Evolutionary conservation across 2,797 vertebrate species (phyloP).

Genomic region (Enteromius argenteus): DNA sequence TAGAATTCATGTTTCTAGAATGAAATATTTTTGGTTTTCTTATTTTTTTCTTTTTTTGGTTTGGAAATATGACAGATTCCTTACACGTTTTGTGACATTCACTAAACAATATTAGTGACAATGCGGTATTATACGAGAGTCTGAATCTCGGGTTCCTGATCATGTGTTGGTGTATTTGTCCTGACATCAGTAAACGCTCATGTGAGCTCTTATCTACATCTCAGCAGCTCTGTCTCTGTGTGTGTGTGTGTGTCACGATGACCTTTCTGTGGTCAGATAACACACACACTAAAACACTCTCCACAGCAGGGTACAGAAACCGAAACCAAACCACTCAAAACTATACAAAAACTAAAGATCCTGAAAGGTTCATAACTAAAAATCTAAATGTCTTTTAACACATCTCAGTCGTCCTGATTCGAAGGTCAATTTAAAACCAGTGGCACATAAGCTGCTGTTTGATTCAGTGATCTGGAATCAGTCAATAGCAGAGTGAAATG

Average conservation of each 20-base stretch:
- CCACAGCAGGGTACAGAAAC: neutral
- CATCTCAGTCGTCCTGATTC: neutral
- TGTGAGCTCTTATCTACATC: slow-evolving; percentile 32
- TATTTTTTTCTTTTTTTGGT: neutral
- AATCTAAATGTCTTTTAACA: neutral
- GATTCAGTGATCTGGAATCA: slow-evolving; percentile 4
- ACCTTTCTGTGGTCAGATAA: slow-evolving; percentile 34
- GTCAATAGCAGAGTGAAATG: neutral
- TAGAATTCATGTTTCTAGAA: too few species aligned
- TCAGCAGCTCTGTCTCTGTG: neutral
- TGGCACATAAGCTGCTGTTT: neutral
- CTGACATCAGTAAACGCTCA: neutral
- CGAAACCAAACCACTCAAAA: neutral
- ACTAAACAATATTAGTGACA: neutral
- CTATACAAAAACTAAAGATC: neutral
- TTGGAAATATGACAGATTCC: neutral
- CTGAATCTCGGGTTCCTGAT: neutral
- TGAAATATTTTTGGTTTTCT: neutral
- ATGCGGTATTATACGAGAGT: neutral
- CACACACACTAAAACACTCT: slow-evolving; percentile 4
- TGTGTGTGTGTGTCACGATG: slow-evolving; percentile 17
- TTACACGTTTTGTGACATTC: neutral
- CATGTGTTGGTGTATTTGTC: neutral
- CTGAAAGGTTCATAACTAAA: neutral
- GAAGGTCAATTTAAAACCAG: neutral